Evolutionary conservation across 2,888 invertebrate species (phyloP).

Genomic region (Drosophila algonquin): DNA sequence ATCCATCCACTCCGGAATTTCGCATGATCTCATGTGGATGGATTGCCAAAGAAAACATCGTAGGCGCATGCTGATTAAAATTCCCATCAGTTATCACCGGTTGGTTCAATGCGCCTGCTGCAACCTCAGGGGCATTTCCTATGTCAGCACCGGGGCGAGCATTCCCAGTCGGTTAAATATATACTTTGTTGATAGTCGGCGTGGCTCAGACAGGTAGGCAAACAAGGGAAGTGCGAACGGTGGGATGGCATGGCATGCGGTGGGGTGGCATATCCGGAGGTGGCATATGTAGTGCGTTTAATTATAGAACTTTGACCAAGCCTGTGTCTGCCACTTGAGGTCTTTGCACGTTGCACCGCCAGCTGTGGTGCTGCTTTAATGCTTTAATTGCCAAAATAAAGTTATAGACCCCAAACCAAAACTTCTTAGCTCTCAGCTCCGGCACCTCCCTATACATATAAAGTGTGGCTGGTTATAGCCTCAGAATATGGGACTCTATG

Average conservation of each 20-base stretch:
- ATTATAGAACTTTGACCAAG: conserved; percentile 37
- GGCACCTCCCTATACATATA: too few species aligned
- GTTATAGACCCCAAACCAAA: too few species aligned
- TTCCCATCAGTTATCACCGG: conserved; percentile 25
- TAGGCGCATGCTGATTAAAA: conserved; percentile 44
- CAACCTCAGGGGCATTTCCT: conserved; percentile 33
- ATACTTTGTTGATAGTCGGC: conserved; percentile 46
- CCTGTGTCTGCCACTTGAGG: conserved; percentile 3
- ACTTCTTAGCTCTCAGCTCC: too few species aligned
- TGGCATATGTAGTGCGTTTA: conserved; percentile 22
- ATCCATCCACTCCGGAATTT: conserved; percentile 31
- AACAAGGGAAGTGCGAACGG: conserved; percentile 23
- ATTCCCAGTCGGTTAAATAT: too few species aligned
- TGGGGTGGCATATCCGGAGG: not conserved
- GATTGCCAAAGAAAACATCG: conserved; percentile 27
- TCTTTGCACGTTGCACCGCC: conserved; percentile 12
- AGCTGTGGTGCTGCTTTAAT: not conserved
- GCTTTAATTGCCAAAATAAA: not conserved
- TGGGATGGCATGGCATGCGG: not conserved
- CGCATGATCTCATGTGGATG: conserved; percentile 7
- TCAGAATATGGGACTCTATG: too few species aligned
- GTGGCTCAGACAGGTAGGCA: conserved; percentile 31
- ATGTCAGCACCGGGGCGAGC: conserved; percentile 23
- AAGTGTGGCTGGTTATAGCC: too few species aligned
- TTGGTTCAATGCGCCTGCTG: conserved; percentile 26